These are phyloP conservation scores for Parasteatoda tepidariorum DNA, from an alignment of 1,140 invertebrate species.

Conservation along the genomic window DNA sequence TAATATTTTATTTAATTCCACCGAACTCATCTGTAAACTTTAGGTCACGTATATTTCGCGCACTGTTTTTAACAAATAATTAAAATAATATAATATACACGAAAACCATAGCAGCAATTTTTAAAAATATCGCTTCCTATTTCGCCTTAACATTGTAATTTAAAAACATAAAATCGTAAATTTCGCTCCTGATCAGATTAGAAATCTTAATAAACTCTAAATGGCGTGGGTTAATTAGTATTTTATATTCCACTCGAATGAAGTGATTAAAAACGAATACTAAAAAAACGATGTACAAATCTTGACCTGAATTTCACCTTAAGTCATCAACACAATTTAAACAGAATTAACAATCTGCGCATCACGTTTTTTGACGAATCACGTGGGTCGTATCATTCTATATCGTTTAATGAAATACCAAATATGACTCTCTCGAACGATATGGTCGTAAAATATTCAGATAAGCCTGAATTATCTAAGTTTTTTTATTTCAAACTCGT, in stretches of 20 bases:
- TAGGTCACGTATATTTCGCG: no score
- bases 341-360: slow-evolving; percentile 50
- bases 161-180: no score
- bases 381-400: neutral
- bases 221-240: slow-evolving; percentile 39
- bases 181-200: no score
- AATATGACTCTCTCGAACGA: neutral
- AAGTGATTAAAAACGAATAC: slow-evolving; percentile 7
- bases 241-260: slow-evolving; percentile 36
- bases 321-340: slow-evolving; percentile 38
- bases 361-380: slow-evolving; percentile 25
- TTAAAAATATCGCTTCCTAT: no score
- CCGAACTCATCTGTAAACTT: no score
- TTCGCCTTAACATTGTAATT: no score
- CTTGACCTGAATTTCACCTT: slow-evolving; percentile 37
- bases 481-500: neutral
- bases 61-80: no score
- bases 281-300: neutral
- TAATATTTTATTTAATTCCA: no score
- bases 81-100: no score
- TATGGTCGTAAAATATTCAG: slow-evolving; percentile 23
- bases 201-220: slow-evolving; percentile 6
- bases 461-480: slow-evolving; percentile 8
- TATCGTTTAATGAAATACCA: neutral
- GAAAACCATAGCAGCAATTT: no score